phyloP scores from a whole-genome alignment of 2,113 vertebrate species.

The Podarcis muralis region DNA sequence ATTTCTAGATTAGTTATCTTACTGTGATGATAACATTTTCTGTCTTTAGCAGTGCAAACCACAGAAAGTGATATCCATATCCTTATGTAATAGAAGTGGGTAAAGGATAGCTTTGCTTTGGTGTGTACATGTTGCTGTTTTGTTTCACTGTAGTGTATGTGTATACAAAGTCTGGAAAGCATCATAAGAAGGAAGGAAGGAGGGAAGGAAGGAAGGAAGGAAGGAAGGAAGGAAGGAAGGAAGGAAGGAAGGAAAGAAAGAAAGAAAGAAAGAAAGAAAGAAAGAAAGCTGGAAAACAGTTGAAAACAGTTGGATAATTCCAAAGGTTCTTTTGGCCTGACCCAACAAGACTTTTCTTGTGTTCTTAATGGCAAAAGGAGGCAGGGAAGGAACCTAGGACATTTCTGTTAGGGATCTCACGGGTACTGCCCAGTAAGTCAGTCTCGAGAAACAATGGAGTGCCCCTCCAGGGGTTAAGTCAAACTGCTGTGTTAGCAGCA shows the following conservation, averaged over 20 bases:
- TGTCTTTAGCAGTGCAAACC: neutral
- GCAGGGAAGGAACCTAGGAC: neutral
- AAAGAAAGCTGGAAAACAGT: too few species aligned
- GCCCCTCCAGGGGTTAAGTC: too few species aligned
- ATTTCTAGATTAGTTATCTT: constrained; percentile 6
- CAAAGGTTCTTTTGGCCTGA: too few species aligned
- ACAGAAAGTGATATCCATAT: neutral
- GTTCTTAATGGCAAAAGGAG: neutral
- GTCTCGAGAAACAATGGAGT: too few species aligned
- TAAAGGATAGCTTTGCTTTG: neutral
- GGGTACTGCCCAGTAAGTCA: neutral
- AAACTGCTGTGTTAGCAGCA: too few species aligned
- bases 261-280: neutral
- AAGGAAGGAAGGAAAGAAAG: neutral
- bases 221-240: neutral
- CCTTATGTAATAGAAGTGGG: neutral
- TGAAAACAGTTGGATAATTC: neutral
- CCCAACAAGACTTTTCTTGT: too few species aligned
- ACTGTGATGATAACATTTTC: neutral
- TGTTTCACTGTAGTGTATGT: neutral
- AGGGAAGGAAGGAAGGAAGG: neutral
- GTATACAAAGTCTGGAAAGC: neutral
- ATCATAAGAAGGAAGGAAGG: neutral
- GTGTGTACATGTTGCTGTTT: neutral
- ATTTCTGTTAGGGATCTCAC: neutral